These are phyloP conservation scores for Barypeithes pellucidus DNA, from an alignment of 2,888 invertebrate species.

Conservation along the genomic window DNA sequence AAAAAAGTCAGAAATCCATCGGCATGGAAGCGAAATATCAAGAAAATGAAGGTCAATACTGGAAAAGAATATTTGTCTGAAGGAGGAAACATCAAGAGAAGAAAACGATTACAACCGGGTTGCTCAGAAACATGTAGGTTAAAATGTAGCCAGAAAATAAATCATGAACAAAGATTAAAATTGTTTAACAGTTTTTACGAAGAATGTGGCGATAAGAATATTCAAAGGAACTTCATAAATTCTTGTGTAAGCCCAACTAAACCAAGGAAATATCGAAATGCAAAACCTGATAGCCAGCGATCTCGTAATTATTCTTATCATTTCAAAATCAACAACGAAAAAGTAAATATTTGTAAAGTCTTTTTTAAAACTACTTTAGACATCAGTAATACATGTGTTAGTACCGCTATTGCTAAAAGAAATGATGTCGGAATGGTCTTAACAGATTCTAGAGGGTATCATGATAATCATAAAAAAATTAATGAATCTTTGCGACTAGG, in stretches of 20 bases:
- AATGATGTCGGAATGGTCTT: not conserved
- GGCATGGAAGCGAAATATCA: not conserved
- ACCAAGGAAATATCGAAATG: conserved; percentile 1
- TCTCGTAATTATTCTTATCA: not conserved
- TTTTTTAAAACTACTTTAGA: conserved; percentile 6
- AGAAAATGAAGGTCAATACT: not conserved
- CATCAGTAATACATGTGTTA: not conserved
- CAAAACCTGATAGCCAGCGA: not conserved
- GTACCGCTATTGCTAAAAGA: not conserved
- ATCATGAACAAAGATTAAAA: not conserved
- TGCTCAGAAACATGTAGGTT: not conserved
- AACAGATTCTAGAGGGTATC: conserved; percentile 9
- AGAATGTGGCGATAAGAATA: not conserved
- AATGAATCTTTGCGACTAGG: conserved; percentile 3
- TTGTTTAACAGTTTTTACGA: not conserved
- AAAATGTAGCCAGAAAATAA: not conserved
- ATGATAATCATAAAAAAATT: conserved; percentile 18
- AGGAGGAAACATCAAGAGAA: not conserved
- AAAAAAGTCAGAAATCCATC: not conserved
- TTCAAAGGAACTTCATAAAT: not conserved
- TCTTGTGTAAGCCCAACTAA: not conserved
- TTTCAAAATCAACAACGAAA: not conserved
- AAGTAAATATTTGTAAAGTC: conserved; percentile 4
- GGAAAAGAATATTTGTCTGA: not conserved
- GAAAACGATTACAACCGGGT: not conserved